phyloP scores from a whole-genome alignment of 2,888 invertebrate genomes.

The Norana najaformis region DNA sequence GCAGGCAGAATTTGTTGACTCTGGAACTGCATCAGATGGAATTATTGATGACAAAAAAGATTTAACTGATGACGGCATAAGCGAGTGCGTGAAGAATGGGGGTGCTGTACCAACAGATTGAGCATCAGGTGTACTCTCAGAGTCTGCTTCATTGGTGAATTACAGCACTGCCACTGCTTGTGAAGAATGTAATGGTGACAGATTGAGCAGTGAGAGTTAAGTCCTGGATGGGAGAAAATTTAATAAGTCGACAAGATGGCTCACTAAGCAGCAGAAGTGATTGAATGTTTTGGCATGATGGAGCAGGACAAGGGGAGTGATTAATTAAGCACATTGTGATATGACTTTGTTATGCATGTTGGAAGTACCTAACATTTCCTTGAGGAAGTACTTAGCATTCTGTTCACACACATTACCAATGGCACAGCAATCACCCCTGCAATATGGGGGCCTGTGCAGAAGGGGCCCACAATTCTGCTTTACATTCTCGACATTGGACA shows the following conservation, averaged over 20 bases:
- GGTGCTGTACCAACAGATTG: background rate
- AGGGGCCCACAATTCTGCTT: background rate
- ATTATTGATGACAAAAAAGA: background rate
- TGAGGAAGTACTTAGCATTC: background rate
- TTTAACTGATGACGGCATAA: background rate
- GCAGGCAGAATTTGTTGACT: background rate
- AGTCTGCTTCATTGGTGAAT: background rate
- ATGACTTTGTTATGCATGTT: background rate
- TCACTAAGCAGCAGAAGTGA: background rate
- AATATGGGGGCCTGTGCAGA: background rate
- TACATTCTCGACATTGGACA: background rate
- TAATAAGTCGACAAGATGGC: background rate
- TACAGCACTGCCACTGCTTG: background rate
- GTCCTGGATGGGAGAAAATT: background rate
- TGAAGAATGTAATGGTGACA: constrained; percentile 3
- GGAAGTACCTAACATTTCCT: background rate
- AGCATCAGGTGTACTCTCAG: background rate
- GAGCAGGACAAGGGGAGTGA: background rate
- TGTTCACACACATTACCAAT: too few species aligned
- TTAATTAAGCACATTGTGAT: background rate
- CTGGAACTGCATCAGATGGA: background rate
- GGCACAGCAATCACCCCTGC: background rate
- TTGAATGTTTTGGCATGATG: constrained; percentile 13
- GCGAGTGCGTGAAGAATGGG: background rate
- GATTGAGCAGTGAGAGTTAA: background rate